Percentiles rank a stretch among this genome's conserved stretches.
phyloP scores from a whole-genome alignment of 37 sponge, comb jelly and placozoan genomes.

The Oopsacas minuta region DNA sequence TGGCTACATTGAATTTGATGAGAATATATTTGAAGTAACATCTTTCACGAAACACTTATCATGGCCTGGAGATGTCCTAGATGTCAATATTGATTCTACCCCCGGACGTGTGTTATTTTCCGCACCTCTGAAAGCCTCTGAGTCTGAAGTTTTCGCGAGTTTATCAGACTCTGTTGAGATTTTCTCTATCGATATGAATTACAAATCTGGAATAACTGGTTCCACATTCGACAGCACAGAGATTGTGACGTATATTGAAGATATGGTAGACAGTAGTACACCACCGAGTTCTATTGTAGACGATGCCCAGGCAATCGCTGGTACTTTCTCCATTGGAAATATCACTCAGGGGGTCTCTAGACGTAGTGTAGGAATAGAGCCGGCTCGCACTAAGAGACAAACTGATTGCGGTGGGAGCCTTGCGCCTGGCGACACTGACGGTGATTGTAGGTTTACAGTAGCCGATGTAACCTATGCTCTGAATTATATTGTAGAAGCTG shows the following conservation, averaged over 20 bases:
- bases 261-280: neutral
- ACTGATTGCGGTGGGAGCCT: neutral
- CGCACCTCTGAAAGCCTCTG: neutral
- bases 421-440: constrained; percentile 43
- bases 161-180: neutral
- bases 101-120: neutral
- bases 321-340: neutral
- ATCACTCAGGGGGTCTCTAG: neutral
- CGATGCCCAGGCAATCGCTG: neutral
- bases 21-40: neutral
- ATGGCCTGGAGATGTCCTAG: neutral
- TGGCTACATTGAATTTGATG: neutral
- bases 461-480: constrained; percentile 36
- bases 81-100: neutral
- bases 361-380: neutral
- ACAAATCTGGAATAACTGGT: neutral
- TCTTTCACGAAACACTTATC: neutral
- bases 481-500: constrained; percentile 29
- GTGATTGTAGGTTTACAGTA: constrained; percentile 52
- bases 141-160: neutral
- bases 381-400: neutral
- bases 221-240: neutral
- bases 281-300: neutral
- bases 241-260: neutral
- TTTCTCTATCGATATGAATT: neutral